Evolutionary conservation across 2,888 invertebrate species (phyloP), one percentile per base, ranked within the genome.

Genomic region (Conistra vaccinii): DNA sequence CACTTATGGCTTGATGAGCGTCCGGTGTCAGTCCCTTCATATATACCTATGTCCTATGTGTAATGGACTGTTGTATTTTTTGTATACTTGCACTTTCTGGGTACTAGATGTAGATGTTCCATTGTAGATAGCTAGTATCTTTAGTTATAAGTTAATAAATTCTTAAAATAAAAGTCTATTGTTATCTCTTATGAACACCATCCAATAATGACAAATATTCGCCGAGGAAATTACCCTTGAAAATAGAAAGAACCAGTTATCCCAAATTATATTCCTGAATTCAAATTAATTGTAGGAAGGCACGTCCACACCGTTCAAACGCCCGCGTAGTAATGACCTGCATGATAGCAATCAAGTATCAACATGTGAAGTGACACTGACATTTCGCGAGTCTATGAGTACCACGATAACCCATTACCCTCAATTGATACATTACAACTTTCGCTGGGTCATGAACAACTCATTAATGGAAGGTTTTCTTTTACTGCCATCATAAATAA

Each of bases 11-110:
- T 32, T 66, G 35, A 66, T 78, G 78, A 75, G 83, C 90, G 85
- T 92, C 91, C 92, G 90, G 89, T 89, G 84, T 81, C 75, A 75
- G 70, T 69, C 78, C 87, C 87, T 81, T 74, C 53, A 63, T 58
- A 62, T 35, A 69, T 58, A 60, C 9, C 32, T 58, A 55, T 39
- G n/a, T n/a, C n/a, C n/a, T n/a, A n/a, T n/a, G n/a, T n/a, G 53
- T 60, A 65, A 77, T 53, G 26, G 53, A 14, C n/a, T 63, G 42
- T n/a, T 53, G 6, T 57, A 76, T 57, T 67, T 61, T 32, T 42
- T 45, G 6, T 61, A 42, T 51, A 61, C 60, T 65, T 75, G 17
- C 53, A 53, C n/a, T 76, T 58, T 63, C 39, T 62, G 45, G 45
- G 0, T 61, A 26, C 17, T n/a, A 26, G 39, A 57, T 57, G 1